These are phyloP conservation scores for Vanessa tameamea DNA, from an alignment of 1,140 invertebrate genomes.

Conservation along the genomic window DNA sequence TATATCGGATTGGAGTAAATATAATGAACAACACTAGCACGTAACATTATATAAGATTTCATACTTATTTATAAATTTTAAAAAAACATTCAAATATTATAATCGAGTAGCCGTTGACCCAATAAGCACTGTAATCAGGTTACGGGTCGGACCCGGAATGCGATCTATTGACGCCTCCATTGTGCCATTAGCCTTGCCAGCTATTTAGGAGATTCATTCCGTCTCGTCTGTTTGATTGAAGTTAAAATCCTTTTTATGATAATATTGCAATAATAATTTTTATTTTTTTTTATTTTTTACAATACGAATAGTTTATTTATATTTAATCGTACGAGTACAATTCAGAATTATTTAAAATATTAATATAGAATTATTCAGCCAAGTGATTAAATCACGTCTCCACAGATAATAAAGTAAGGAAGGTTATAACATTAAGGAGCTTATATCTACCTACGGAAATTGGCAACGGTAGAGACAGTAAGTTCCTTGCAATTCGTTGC, in stretches of 20 bases:
- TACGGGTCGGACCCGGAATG: slow-evolving; percentile 67
- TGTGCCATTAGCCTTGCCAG: slow-evolving; percentile 70
- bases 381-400: too few species aligned
- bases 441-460: slow-evolving; percentile 3
- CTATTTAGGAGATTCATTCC: slow-evolving; percentile 62
- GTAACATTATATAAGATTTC: too few species aligned
- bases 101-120: slow-evolving; percentile 46
- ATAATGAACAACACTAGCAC: too few species aligned
- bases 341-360: neutral
- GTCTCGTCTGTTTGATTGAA: slow-evolving; percentile 47
- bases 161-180: slow-evolving; percentile 66
- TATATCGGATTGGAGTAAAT: too few species aligned
- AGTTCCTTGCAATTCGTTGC: slow-evolving; percentile 2
- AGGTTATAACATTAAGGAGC: slow-evolving; percentile 4
- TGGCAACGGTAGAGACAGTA: neutral
- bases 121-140: slow-evolving; percentile 61
- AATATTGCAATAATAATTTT: neutral
- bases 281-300: neutral
- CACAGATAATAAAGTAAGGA: neutral
- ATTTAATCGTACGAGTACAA: neutral
- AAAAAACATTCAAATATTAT: slow-evolving; percentile 27
- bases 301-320: neutral
- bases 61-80: slow-evolving; percentile 6
- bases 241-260: slow-evolving; percentile 17
- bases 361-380: too few species aligned